phyloP scores from a whole-genome alignment of 2,113 vertebrate genomes.

The Scomber scombrus region DNA sequence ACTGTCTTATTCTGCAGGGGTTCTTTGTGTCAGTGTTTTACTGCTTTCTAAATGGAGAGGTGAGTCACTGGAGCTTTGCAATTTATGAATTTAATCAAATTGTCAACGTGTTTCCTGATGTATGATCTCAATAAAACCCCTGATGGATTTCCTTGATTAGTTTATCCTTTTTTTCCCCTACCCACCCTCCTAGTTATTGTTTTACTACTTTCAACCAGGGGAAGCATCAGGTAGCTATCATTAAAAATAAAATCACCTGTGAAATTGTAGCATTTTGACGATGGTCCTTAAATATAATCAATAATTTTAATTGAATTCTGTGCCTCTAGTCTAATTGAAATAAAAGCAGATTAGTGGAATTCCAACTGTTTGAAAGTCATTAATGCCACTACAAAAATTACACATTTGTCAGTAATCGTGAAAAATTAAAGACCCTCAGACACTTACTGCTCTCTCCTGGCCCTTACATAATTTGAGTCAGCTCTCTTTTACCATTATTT shows the following conservation, averaged over 20 bases:
- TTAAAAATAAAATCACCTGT: not conserved
- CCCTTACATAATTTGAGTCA: not conserved
- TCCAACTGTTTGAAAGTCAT: conserved; percentile 42
- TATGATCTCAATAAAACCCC: conserved; percentile 22
- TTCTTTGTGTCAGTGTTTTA: conserved; percentile 99
- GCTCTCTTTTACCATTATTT: too few species aligned
- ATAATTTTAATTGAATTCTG: not conserved
- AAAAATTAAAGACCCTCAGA: conserved; percentile 16
- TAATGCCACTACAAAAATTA: conserved; percentile 21
- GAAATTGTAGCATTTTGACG: not conserved
- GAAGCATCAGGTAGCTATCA: conserved; percentile 8
- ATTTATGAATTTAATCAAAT: conserved; percentile 42
- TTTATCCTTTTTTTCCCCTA: not conserved
- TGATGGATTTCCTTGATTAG: not conserved
- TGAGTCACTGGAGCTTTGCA: conserved; percentile 77
- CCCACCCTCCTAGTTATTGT: not conserved
- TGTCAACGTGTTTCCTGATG: conserved; percentile 28
- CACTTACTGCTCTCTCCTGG: not conserved
- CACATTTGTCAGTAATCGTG: conserved; percentile 25
- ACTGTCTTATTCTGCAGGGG: conserved; percentile 87
- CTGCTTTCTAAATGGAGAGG: conserved; percentile 99
- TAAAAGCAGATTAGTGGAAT: conserved; percentile 27
- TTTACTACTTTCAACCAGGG: conserved; percentile 10
- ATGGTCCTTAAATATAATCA: not conserved
- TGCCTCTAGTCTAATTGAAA: conserved; percentile 33